Evolutionary conservation across 2,113 vertebrate genomes (phyloP), one percentile per base, ranked within the genome.

Genomic region (Etia nguti): DNA sequence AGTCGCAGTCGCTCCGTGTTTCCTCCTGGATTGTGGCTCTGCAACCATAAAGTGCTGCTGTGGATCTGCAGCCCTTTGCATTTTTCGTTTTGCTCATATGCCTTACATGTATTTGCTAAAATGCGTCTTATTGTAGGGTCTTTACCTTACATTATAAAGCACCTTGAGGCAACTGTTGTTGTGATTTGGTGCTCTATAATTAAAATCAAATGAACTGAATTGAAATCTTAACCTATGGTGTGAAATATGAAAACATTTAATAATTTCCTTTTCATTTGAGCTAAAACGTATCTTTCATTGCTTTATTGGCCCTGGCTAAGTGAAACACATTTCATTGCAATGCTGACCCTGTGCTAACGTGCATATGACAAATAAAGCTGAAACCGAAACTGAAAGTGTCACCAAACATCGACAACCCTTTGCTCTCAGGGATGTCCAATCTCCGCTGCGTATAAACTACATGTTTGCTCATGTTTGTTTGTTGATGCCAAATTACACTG

Each of bases 401-500:
- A 52, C 77, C 86, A 87, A 60, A 79, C 77, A 2, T 52, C 4
- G 3, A 86, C 60, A 22, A 80, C 85, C 77, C 82, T 91, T 93
- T 88, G 79, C 50, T 75, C 4, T 82, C 87, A 90, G 75, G 24
- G 10, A 55, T 34, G 48, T 12, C 36, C 55, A 9, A 20, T 41
- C 34, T 68, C 20, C 34, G 8, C 24, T 10, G 16, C 11, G 59
- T 75, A 85, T 50, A 70, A 89, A 86, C 22, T 82, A 70, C 26
- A 54, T 12, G 20, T 80, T 29, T 29, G 73, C 82, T 79, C 56
- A 22, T 86, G 82, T 59, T 89, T 91, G 86, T 92, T 92, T 91
- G 91, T 90, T 82, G 79, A 89, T 48, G 85, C 83, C 83, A 89
- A 92, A 94, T 92, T 83, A 92, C 68, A 38, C 86, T 82, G 88